These are phyloP conservation scores for Ashinkailepas kermadecensis DNA, from an alignment of 2,888 invertebrate species.

Conservation along the genomic window DNA sequence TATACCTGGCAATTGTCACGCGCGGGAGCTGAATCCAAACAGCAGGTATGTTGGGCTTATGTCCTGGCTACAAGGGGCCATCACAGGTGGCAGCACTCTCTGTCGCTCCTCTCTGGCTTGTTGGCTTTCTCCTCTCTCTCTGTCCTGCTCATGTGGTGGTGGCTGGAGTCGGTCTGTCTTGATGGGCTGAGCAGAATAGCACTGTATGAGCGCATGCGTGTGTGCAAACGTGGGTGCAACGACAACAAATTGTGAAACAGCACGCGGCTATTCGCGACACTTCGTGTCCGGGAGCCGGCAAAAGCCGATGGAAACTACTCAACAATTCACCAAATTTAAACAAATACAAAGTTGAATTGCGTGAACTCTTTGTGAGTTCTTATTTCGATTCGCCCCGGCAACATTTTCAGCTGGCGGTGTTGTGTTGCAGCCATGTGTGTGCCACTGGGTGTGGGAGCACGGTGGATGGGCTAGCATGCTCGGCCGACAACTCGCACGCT, in stretches of 20 bases:
- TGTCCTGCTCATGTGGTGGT: not conserved
- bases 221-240: not conserved
- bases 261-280: no score
- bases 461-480: not conserved
- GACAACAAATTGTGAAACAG: no score
- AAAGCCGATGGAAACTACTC: not conserved
- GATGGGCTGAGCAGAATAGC: not conserved
- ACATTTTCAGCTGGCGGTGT: no score
- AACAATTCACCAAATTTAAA: not conserved
- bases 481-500: not conserved
- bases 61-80: not conserved
- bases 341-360: no score
- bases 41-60: slow-evolving; percentile 22
- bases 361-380: no score
- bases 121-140: not conserved
- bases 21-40: not conserved
- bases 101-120: not conserved
- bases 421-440: not conserved
- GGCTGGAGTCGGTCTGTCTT: not conserved
- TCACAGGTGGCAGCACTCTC: slow-evolving; percentile 12
- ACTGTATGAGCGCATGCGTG: not conserved
- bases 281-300: no score
- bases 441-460: not conserved
- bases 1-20: not conserved
- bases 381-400: no score